phyloP scores from a whole-genome alignment of 2,797 vertebrate genomes.

The Hippocampus kuda region DNA sequence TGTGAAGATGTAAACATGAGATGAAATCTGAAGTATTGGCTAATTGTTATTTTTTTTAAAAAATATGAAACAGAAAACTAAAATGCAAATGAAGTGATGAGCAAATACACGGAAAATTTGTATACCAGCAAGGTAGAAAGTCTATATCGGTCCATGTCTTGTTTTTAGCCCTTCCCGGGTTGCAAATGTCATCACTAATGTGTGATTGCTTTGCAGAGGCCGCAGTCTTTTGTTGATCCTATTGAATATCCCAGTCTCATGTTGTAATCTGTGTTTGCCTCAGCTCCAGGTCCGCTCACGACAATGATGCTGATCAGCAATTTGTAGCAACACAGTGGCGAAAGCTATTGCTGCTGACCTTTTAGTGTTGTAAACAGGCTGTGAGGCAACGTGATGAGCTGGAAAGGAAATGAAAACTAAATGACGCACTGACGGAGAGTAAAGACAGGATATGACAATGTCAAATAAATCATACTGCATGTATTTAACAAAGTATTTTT shows the following conservation, averaged over 20 bases:
- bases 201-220: background rate
- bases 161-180: background rate
- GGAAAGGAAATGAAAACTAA: constrained; percentile 4
- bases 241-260: background rate
- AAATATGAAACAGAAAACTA: too few species aligned
- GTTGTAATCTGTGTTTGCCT: constrained; percentile 8
- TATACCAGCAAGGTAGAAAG: background rate
- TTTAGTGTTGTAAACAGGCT: constrained; percentile 10
- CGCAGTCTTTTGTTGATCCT: background rate
- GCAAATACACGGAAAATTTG: background rate
- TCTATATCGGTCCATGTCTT: background rate
- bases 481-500: too few species aligned
- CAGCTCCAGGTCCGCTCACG: constrained; percentile 18
- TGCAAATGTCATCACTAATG: constrained; percentile 1
- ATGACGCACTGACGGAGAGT: background rate
- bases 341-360: constrained; percentile 20
- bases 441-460: constrained; percentile 1
- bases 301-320: constrained; percentile 41
- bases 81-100: too few species aligned
- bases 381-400: constrained; percentile 1
- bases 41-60: too few species aligned
- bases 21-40: too few species aligned
- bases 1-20: too few species aligned
- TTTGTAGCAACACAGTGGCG: constrained; percentile 21
- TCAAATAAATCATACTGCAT: too few species aligned